Base-by-base conservation (phyloP, 2,888 invertebrate species). In the Stenchaetothrips biformis region DNA sequence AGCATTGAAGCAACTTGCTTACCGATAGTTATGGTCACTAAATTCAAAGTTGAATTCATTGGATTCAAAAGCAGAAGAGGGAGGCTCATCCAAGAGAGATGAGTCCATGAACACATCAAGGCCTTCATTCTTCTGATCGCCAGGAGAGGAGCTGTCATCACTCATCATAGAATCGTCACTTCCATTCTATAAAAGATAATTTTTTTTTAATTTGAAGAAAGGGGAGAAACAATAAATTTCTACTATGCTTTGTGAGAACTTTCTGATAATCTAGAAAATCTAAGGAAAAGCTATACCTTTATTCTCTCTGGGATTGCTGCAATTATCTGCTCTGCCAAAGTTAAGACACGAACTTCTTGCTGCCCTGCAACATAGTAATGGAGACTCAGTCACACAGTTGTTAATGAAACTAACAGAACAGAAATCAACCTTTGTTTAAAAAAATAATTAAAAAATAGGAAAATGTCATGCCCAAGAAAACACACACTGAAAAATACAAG, bases 271-370 rank as follows among this genome's bases (percentile, higher is more conserved):
- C n/a, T n/a, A n/a, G n/a, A 74, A 80, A 49, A 8, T 48, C 1
- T n/a, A 78, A 18, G 16, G n/a, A 25, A 25, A 78, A 48, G 78
- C 80, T 84, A 85, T 87, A 94, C 94, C 92, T 99, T 99, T 86
- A 98, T 99, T 85, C 97, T 91, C 84, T 98, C 97, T 81, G 99
- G 98, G 91, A 99, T 95, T 16, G 98, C 98, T 80, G 98, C 98
- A 85, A 99, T 99, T 84, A 99, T 98, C 89, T 98, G 97, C 87
- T 98, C 97, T 80, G 98, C 98, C 86, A 99, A 89, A 81, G 96
- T 97, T 85, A 96, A 90, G 83, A 97, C 96, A 85, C 95, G 92
- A 85, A 93, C 95, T 90, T 96, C 95, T 89, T 95, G 95, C 87
- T 95, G 95, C 93, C 95, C 95, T 94, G 90, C 86, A 91, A 88